Conservation (phyloP, 1,140 invertebrate genomes). For the Magallana gigas region DNA sequence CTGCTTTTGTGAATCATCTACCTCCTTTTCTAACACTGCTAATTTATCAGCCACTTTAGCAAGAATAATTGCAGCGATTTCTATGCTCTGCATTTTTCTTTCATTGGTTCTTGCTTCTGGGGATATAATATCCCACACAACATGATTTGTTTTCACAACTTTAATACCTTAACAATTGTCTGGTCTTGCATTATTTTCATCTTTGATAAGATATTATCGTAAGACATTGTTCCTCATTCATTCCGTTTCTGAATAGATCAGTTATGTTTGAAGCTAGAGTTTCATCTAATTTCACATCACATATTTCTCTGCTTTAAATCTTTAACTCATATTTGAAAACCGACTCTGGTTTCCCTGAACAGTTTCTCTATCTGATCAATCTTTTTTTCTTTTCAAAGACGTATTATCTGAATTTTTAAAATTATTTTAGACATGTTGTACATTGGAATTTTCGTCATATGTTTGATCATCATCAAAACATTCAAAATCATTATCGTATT, state of each 20-base stretch:
- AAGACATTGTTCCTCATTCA: background rate
- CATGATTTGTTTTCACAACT: too few relatives aligned
- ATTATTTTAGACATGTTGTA: background rate
- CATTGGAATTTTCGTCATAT: slow-evolving; percentile 34
- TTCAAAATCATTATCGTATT: background rate
- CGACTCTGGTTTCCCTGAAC: slow-evolving; percentile 42
- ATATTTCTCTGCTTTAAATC: too few relatives aligned
- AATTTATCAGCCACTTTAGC: slow-evolving; percentile 42
- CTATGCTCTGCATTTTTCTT: slow-evolving; percentile 50
- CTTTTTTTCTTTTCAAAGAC: slow-evolving; percentile 21
- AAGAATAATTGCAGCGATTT: slow-evolving; percentile 41
- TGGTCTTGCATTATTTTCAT: too few relatives aligned
- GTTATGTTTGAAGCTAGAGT: slow-evolving; percentile 23
- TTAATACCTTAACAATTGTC: too few relatives aligned
- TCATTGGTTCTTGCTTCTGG: background rate
- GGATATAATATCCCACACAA: too few relatives aligned
- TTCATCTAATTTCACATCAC: too few relatives aligned
- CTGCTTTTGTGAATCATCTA: too few relatives aligned
- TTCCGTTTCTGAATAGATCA: slow-evolving; percentile 52
- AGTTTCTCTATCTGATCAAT: slow-evolving; percentile 22
- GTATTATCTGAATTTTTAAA: slow-evolving; percentile 1
- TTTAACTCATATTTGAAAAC: background rate
- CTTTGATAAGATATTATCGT: too few relatives aligned
- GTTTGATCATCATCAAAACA: background rate
- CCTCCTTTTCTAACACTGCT: background rate